phyloP scores from a whole-genome alignment of 2,888 invertebrate species.

The Frankliniella fusca region DNA sequence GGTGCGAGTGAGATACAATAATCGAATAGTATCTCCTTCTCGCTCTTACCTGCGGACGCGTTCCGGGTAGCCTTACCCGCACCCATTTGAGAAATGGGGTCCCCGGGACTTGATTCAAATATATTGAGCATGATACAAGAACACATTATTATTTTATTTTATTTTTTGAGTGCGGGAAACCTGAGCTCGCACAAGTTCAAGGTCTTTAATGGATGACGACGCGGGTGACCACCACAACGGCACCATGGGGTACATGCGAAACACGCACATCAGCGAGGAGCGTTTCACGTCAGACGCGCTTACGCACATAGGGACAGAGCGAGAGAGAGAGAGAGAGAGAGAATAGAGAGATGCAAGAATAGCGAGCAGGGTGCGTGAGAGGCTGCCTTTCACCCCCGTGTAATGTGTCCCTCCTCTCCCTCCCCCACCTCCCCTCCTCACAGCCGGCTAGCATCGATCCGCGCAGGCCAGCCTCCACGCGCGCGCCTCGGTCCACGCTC shows the following conservation, averaged over 20 bases:
- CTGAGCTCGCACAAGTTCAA: neutral
- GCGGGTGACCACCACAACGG: neutral
- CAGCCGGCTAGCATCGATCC: neutral
- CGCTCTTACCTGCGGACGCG: no score
- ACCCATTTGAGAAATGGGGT: no score
- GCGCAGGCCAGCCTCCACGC: neutral
- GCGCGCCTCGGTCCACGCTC: neutral
- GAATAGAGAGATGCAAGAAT: neutral
- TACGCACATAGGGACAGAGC: neutral
- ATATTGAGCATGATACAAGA: no score
- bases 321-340: slow-evolving; percentile 1
- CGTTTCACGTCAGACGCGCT: neutral
- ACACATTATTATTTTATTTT: no score
- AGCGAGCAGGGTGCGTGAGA: neutral
- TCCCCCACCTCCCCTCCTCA: neutral
- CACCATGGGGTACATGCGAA: no score
- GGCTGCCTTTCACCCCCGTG: slow-evolving; percentile 3
- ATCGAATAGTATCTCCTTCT: no score
- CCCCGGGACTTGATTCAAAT: no score
- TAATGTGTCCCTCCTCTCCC: neutral
- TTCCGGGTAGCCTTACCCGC: no score
- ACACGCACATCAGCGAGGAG: no score
- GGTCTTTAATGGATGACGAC: neutral
- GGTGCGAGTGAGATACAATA: no score
- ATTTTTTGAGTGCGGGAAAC: no score